Base-by-base conservation (phyloP, 2,113 vertebrate species). In the Picathartes gymnocephalus region DNA sequence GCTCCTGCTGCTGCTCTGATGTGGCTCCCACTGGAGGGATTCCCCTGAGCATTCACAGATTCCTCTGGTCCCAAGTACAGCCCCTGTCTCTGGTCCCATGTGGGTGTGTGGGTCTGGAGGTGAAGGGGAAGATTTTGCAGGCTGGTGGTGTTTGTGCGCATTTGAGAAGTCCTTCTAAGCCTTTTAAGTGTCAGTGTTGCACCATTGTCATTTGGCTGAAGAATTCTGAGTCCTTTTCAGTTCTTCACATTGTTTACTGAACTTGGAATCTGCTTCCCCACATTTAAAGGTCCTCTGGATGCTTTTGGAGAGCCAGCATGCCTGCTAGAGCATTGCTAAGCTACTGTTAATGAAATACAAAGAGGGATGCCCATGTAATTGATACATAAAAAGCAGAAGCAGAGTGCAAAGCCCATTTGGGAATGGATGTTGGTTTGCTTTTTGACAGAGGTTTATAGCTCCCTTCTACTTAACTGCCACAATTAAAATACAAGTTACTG, bases 91-190 rank as follows among this genome's bases (percentile, higher is more conserved):
- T 60, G 25, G 47, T 94, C 30, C 48, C n/a, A 1, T 8, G 39
- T 10, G 13, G 13, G 7, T 12, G 12, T 44, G 61, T 23, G 27
- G 2, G 2, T 42, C 30, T 31, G 3, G 27, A 18, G 25, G 15
- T 35, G 58, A 65, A 28, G 4, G 23, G 51, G 39, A 42, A 62
- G 40, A 11, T 16, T 84, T 40, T 64, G 42, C 16, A 58, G 11
- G 12, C 50, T 74, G 58, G 18, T 10, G 44, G 1, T 5, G 17
- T 42, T 39, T 28, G 12, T 44, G 13, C 2, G 3, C 0, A 1
- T 0, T 56, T 15, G 47, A 37, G 45, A 76, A 70, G 6, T 20
- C 35, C 28, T 84, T 71, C 35, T n/a, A 61, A 77, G 57, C 37
- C 2, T 11, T 11, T 39, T 9, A 39, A 39, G 2, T 27, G 48